Evolutionary conservation across 2,888 invertebrate genomes (phyloP).

Genomic region (Nesidiocoris tenuis): DNA sequence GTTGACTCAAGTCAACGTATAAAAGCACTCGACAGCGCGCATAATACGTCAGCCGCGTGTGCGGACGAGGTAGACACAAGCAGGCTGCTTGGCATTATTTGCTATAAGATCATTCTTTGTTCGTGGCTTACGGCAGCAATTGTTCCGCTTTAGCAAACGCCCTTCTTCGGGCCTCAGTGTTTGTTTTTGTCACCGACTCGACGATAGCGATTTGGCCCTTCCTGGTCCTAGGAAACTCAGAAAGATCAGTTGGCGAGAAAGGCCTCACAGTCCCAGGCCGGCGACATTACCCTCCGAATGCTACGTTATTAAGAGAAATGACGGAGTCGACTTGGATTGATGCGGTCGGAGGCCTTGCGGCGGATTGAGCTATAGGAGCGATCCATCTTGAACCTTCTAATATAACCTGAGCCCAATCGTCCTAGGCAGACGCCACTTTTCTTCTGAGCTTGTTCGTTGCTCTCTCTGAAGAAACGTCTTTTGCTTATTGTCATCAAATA

Average conservation of each 20-base stretch:
- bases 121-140: not conserved
- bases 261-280: not conserved
- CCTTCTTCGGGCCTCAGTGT: not conserved
- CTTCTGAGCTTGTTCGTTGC: not conserved
- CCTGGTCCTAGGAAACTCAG: not conserved
- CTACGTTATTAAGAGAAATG: constrained; percentile 38
- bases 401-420: constrained; percentile 33
- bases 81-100: not conserved
- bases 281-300: not conserved
- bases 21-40: not conserved
- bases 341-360: constrained; percentile 15
- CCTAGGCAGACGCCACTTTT: not conserved
- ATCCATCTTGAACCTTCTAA: constrained; percentile 37
- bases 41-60: not conserved
- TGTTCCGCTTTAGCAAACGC: not conserved
- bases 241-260: not conserved
- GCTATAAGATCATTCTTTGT: not conserved
- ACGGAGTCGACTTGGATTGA: constrained; percentile 38
- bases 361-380: constrained; percentile 39
- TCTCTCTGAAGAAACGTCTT: not conserved
- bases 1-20: too few species aligned
- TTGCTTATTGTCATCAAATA: not conserved
- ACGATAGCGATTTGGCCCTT: not conserved
- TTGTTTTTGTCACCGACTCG: not conserved
- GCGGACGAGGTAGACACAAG: not conserved